These are phyloP conservation scores for Sarotherodon lohbergeri DNA, from an alignment of 2,113 vertebrate genomes.

Conservation along the genomic window DNA sequence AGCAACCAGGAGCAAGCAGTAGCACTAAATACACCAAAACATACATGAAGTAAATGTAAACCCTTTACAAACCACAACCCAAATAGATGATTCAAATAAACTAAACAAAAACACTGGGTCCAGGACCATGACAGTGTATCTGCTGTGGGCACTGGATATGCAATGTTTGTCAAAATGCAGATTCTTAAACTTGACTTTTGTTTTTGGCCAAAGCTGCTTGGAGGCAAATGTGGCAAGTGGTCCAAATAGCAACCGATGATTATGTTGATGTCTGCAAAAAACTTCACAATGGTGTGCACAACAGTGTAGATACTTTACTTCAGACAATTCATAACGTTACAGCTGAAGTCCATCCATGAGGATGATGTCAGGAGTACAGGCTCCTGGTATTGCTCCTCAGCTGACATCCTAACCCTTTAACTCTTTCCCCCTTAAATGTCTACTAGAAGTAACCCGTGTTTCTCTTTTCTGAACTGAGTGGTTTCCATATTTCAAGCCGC, in stretches of 20 bases:
- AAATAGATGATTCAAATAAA: background rate
- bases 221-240: background rate
- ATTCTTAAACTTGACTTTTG: background rate
- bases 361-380: background rate
- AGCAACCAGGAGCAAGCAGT: background rate
- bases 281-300: background rate
- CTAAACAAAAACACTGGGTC: background rate
- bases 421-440: background rate
- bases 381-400: background rate
- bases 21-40: background rate
- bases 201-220: background rate
- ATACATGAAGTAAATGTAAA: background rate
- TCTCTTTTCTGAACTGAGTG: background rate
- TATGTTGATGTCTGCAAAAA: background rate
- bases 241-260: background rate
- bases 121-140: background rate
- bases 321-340: background rate
- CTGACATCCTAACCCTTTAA: background rate
- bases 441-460: background rate
- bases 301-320: background rate
- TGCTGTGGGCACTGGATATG: background rate
- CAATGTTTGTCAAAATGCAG: background rate
- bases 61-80: background rate
- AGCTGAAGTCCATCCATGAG: background rate
- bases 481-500: background rate